Base-by-base conservation (phyloP, 2,113 vertebrate genomes). In the Sclerurus mexicanus region DNA sequence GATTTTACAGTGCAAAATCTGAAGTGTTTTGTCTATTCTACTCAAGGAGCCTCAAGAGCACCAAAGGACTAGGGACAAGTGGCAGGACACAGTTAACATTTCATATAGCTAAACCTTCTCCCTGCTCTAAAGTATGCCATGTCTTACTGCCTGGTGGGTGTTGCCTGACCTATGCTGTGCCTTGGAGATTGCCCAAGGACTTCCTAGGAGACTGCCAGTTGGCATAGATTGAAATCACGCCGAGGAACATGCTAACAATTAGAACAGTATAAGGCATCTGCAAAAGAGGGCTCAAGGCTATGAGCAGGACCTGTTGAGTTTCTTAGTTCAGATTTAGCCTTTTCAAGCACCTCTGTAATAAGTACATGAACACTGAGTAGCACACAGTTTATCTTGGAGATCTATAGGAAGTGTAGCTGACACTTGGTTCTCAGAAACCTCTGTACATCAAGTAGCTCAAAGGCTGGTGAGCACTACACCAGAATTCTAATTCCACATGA, bases 121-220 rank as follows among this genome's bases (percentile, higher is more conserved):
- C 33, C 53, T 17, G 6, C 24, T 49, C 27, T 39, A 80, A 63
- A 52, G 4, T 7, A 8, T 37, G 13, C 13, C 1, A 0, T 15
- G 3, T 53, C 24, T 89, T 27, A 37, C 30, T 37, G 44, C 5
- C 58, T 90, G n/a, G 6, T 30, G 12, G 18, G 18, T 47, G 30
- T 55, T 81, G 56, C 8, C 62, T 47, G 28, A 9, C 47, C 46
- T 83, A 20, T 40, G 31, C 35, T 69, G 37, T 18, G 89, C 59
- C 37, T 69, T 88, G 46, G 72, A 94, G 67, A n/a, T 37, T 86
- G 31, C 46, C 37, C 85, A 94, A 87, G 64, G 39, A 74, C 73
- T 89, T 93, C n/a, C 73, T 40, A 76, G 53, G 49, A 64, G 27
- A 14, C 37, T 84, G 72, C 55, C 67, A 89, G 63, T 5, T 86